phyloP scores from a whole-genome alignment of 2,113 vertebrate genomes.

The Oxyura jamaicensis region DNA sequence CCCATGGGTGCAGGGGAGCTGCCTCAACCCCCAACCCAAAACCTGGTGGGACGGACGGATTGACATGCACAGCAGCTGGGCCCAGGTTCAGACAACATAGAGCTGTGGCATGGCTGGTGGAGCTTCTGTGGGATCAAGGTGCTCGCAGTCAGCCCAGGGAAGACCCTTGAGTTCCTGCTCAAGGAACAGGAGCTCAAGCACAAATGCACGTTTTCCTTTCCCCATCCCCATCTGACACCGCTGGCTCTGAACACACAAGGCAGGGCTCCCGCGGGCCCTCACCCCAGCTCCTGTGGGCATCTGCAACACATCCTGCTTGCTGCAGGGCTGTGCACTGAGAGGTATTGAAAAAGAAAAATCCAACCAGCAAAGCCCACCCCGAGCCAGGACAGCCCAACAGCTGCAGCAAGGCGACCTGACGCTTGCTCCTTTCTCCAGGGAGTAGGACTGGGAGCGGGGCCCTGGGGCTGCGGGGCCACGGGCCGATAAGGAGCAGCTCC shows the following conservation, averaged over 20 bases:
- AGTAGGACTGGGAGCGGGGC: background rate
- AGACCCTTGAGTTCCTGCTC: background rate
- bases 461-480: background rate
- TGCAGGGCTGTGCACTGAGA: background rate
- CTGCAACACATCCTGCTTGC: background rate
- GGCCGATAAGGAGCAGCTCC: constrained; percentile 40
- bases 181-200: too few species aligned
- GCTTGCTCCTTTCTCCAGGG: constrained; percentile 35
- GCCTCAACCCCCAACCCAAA: background rate
- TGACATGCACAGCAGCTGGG: rapidly evolving
- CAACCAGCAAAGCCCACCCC: background rate
- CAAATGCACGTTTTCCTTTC: background rate
- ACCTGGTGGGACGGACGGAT: rapidly evolving
- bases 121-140: background rate
- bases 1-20: too few species aligned
- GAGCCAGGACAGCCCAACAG: rapidly evolving
- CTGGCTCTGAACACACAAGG: background rate
- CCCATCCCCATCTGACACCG: background rate
- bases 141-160: background rate
- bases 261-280: background rate
- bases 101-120: background rate
- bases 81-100: background rate
- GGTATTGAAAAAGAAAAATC: background rate
- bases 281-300: background rate
- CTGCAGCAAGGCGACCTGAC: background rate